Conservation (phyloP, 2,888 invertebrate species). For the Tryphoninae sp. region DNA sequence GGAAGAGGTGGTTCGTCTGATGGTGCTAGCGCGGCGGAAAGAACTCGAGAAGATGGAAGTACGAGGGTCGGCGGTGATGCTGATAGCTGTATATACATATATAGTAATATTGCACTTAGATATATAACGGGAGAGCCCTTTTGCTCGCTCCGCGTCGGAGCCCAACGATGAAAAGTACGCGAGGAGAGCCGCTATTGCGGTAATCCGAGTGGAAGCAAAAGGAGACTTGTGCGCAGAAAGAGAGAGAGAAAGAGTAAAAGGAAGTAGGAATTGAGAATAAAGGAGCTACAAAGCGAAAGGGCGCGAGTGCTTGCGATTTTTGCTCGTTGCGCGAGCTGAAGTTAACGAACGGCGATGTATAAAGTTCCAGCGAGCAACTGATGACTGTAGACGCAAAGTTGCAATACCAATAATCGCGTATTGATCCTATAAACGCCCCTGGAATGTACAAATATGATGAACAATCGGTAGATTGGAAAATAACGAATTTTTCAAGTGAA, state of each 20-base stretch:
- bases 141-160: conserved; percentile 6
- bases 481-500: neutral
- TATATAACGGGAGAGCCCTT: conserved; percentile 36
- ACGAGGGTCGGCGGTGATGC: conserved; percentile 29
- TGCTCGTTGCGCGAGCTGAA: neutral
- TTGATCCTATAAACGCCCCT: neutral
- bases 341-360: neutral
- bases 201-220: conserved; percentile 59
- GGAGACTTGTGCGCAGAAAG: conserved; percentile 12
- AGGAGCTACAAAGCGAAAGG: neutral
- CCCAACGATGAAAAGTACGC: conserved; percentile 32
- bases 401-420: neutral
- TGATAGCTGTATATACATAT: conserved; percentile 18
- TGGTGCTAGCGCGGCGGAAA: conserved; percentile 27
- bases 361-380: neutral
- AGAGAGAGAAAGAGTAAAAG: neutral
- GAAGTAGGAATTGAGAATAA: conserved; percentile 6
- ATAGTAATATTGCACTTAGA: conserved; percentile 10
- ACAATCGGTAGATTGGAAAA: neutral
- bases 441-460: neutral
- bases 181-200: conserved; percentile 37
- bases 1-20: conserved; percentile 56
- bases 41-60: conserved; percentile 56
- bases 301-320: neutral
- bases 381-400: neutral